Evolutionary conservation across 1,140 invertebrate genomes (phyloP).

Genomic region (Bemisia tabaci): DNA sequence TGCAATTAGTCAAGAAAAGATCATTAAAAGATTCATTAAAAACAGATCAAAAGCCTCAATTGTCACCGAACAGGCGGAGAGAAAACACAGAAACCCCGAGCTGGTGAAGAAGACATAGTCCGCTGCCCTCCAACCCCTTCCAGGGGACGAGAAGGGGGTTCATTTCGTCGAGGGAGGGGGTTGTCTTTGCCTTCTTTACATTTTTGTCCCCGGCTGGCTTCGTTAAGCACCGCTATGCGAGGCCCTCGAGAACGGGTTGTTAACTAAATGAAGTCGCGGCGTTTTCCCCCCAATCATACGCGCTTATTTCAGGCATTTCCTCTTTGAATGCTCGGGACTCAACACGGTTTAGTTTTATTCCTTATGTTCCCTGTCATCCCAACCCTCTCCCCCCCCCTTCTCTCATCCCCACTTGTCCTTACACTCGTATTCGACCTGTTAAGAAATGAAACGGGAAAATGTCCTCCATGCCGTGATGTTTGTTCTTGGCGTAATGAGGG

Average conservation of each 20-base stretch:
- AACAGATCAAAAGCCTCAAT: not conserved
- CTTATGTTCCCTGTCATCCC: not conserved
- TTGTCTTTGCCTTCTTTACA: not conserved
- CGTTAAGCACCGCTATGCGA: not conserved
- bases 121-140: no score
- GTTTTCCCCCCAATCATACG: not conserved
- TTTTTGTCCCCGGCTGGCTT: not conserved
- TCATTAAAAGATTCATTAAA: slow-evolving; percentile 1
- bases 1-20: not conserved
- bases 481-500: no score
- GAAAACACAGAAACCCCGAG: not conserved
- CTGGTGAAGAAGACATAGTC: not conserved
- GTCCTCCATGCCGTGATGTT: no score
- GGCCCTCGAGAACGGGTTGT: not conserved
- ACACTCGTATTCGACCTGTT: no score
- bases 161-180: not conserved
- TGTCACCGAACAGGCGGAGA: not conserved
- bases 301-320: not conserved
- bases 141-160: no score
- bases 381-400: not conserved
- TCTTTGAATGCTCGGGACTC: no score
- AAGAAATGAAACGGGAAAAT: no score
- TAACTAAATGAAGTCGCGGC: not conserved
- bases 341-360: not conserved
- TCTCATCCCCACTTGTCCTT: not conserved